Evolutionary conservation across 2,113 vertebrate genomes (phyloP), one percentile per base, ranked within the genome.

Genomic region (Cardinalis cardinalis): DNA sequence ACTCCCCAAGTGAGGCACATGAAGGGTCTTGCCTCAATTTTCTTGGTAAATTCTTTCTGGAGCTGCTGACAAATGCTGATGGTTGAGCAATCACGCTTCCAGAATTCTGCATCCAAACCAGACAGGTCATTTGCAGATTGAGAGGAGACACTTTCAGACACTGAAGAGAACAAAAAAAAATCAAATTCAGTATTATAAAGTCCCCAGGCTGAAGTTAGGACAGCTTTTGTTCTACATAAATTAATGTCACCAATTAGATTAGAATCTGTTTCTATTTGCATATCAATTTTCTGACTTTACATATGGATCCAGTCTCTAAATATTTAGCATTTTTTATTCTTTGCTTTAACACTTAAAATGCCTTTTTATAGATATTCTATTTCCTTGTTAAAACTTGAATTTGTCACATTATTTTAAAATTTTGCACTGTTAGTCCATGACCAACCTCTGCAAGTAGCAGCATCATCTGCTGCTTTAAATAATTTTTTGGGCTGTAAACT

Each of bases 41-140:
- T 99, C 78, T 96, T 98, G 40, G 98, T 97, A 7, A 98, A 94
- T 84, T 99, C 98, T 28, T 98, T 97, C 88, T 95, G 98, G 84
- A 99, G 93, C 88, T 98, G 97, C 84, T 98, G 97, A 89, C 94
- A 98, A 52, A 99, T 69, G 44, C 78, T 90, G 60, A 97, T 34
- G 78, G 96, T 68, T 56, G 96, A 94, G 49, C 77, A 72, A 19
- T 87, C 90, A 73, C 73, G 64, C 29, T 95, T 91, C 96, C 94
- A 96, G 58, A 82, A 60, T 5, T 97, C 90, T 32, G 46, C 91
- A 88, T 93, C 95, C 48, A 76, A 53, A 91, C 48, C 40, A 90
- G 71, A 78, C n/a, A 72, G 26, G 3, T 97, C 94, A 66, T 94
- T 89, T 53, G 84, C 58, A 66, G 97, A 97, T 4, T 59, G 36